Percentiles rank a stretch among this genome's conserved stretches.
phyloP scores from a whole-genome alignment of 2,888 invertebrate genomes.

The Mythimna lalbum region DNA sequence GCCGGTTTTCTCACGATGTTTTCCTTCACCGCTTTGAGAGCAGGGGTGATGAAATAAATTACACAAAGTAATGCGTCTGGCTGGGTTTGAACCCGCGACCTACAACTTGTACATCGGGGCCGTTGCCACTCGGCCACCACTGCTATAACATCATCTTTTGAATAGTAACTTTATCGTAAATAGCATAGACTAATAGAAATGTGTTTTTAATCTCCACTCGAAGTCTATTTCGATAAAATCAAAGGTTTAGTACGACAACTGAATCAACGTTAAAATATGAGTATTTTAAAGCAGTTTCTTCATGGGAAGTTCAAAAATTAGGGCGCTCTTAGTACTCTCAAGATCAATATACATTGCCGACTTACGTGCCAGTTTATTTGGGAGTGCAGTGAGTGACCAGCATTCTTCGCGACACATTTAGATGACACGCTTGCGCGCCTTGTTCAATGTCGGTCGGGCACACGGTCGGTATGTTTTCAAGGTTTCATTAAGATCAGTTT shows the following conservation, averaged over 20 bases:
- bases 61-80: too few relatives aligned
- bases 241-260: background rate
- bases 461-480: slow-evolving; percentile 56
- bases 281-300: background rate
- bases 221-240: background rate
- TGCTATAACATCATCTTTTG: too few relatives aligned
- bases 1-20: too few relatives aligned
- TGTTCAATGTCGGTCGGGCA: slow-evolving; percentile 58
- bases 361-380: slow-evolving; percentile 40
- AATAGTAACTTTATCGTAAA: background rate
- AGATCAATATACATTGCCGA: slow-evolving; percentile 38
- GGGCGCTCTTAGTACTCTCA: slow-evolving; percentile 15
- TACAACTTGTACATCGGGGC: too few relatives aligned
- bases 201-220: background rate
- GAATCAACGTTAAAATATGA: background rate
- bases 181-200: background rate
- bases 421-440: slow-evolving; percentile 50
- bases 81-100: too few relatives aligned
- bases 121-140: too few relatives aligned
- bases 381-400: slow-evolving; percentile 42
- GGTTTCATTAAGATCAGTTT: slow-evolving; percentile 59
- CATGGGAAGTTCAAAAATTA: slow-evolving; percentile 12
- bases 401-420: slow-evolving; percentile 57
- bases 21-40: too few relatives aligned
- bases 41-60: too few relatives aligned